Base-by-base conservation (phyloP, 2,888 invertebrate genomes). In the Aromia moschata region DNA sequence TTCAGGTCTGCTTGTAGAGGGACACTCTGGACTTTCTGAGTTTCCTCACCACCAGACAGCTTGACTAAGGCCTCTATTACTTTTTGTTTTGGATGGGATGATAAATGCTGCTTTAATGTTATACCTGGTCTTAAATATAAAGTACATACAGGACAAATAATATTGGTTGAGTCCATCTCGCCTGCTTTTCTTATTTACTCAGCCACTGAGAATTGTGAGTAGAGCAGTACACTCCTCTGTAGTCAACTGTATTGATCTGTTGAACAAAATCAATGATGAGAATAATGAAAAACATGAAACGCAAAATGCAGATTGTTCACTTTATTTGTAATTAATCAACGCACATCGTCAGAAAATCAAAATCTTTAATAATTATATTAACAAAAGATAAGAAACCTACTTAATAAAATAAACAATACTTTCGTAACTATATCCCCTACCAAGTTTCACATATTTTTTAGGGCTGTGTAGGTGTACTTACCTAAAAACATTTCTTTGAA, bases 41-140 rank as follows among this genome's bases (percentile, higher is more conserved):
- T 58, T 56, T 66, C 70, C 12, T 70, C 69, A 40, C 52, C 58
- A 47, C 58, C 64, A 9, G 77, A 67, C 38, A 79, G 60, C 53
- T 76, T 74, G 7, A 79, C 77, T 64, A 94, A 82, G 16, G 93
- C 93, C 78, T 89, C 91, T 70, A 93, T 93, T 47, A 94, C 92
- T 81, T 92, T 92, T 72, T 93, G 93, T 80, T 93, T 93, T 37
- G 93, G 93, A 83, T 93, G 93, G 17, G 92, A 93, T 76, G 91
- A 89, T 79, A 94, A 84, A 79, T 93, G 93, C 65, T 87, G 87
- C 77, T 91, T 90, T 70, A 93, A 82, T 59, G 89, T 87, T 83
- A 93, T 93, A 56, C 93, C 93, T 81, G 90, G 90, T 70, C 92
- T 87, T 68, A 94, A 83, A 80, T 88, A 93, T 63, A 93, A 83